A percentile compares a stretch with the other conserved stretches of the same genome.
Evolutionary conservation across 2,888 invertebrate genomes (phyloP).

Genomic region (Acrocera orbiculus): DNA sequence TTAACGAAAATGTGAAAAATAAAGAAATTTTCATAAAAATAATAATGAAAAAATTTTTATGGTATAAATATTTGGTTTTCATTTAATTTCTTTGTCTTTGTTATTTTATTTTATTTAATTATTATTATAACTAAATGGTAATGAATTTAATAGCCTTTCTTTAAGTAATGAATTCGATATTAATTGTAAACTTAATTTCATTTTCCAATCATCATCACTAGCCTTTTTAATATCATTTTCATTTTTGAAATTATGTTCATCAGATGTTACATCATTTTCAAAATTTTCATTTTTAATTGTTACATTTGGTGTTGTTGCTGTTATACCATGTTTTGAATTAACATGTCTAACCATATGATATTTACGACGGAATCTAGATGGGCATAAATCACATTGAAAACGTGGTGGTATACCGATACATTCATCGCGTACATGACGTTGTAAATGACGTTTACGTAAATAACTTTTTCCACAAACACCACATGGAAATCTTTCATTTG

Average conservation of each 20-base stretch:
- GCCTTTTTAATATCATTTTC: conserved; percentile 6
- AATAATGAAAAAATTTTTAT: conserved; percentile 1
- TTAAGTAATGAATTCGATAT: conserved; percentile 30
- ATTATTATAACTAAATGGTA: conserved; percentile 31
- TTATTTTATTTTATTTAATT: conserved; percentile 15
- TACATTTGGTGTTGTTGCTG: conserved; percentile 22
- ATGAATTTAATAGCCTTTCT: conserved; percentile 28
- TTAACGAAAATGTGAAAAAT: background rate
- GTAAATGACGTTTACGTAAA: conserved; percentile 40
- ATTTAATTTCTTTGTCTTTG: too few relatives aligned
- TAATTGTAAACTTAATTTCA: conserved; percentile 30
- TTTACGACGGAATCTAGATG: conserved; percentile 34
- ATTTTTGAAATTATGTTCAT: background rate
- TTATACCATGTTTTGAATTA: conserved; percentile 30
- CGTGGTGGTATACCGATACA: conserved; percentile 35
- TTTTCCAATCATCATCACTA: conserved; percentile 27
- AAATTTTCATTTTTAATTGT: conserved; percentile 13
- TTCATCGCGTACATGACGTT: conserved; percentile 37
- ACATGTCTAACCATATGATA: conserved; percentile 35
- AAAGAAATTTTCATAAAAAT: conserved; percentile 1
- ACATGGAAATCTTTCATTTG: conserved; percentile 34
- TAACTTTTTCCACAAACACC: conserved; percentile 39
- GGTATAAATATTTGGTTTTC: too few relatives aligned
- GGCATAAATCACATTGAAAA: conserved; percentile 34
- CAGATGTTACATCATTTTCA: conserved; percentile 2